Conservation (phyloP, 2,888 invertebrate species). For the Norana najaformis region DNA sequence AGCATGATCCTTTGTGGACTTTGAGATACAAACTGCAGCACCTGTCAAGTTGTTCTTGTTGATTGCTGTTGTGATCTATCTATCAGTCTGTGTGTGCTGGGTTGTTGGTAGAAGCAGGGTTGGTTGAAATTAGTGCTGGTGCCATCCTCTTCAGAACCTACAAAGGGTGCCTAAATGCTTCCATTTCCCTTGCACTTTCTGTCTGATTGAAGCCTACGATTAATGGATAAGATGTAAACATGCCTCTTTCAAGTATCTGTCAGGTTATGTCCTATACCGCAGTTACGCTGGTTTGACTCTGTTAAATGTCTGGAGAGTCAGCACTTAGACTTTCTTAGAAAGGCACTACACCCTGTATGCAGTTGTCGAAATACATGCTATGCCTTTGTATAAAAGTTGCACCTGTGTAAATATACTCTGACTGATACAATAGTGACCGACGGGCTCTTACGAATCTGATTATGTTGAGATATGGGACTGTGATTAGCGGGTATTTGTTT, state of each 20-base stretch:
- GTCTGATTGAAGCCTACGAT: neutral
- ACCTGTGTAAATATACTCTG: neutral
- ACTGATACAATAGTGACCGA: neutral
- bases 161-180: neutral
- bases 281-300: neutral
- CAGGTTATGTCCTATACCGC: neutral
- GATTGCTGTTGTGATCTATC: too few relatives aligned
- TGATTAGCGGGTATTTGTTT: neutral
- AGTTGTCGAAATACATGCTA: neutral
- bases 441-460: neutral
- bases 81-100: neutral
- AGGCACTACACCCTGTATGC: neutral
- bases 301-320: neutral
- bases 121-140: neutral
- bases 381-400: neutral
- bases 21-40: neutral
- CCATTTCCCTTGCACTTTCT: neutral
- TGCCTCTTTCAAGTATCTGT: neutral
- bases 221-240: slow-evolving; percentile 4
- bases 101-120: neutral
- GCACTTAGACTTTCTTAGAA: neutral
- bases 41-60: neutral
- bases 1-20: neutral
- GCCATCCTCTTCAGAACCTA: neutral
- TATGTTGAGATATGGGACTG: neutral